These are phyloP conservation scores for Amblyornis subalaris DNA, from an alignment of 2,113 vertebrate species.

Conservation along the genomic window DNA sequence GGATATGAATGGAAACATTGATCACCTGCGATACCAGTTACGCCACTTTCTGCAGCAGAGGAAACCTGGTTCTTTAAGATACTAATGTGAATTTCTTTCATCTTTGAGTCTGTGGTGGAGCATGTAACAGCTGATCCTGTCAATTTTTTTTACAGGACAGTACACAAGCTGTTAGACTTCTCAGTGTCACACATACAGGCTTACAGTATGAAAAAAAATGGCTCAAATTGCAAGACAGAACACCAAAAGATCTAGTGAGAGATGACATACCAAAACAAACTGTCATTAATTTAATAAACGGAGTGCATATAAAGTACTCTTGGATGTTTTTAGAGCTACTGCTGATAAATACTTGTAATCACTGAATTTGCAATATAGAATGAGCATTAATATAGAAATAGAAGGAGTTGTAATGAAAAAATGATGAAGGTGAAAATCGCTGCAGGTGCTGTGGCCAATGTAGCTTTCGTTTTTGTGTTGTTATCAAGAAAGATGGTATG, in stretches of 20 bases:
- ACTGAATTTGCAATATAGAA: neutral
- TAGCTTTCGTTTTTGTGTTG: constrained; percentile 10
- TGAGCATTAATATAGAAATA: neutral
- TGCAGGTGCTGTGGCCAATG: constrained; percentile 8
- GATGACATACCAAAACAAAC: neutral
- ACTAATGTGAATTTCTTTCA: neutral
- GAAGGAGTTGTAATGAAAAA: neutral
- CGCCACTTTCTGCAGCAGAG: neutral
- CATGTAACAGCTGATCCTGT: neutral
- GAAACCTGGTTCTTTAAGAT: neutral
- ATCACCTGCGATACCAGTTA: neutral
- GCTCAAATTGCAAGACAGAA: neutral
- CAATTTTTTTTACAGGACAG: neutral
- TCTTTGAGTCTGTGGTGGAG: neutral
- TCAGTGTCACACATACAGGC: neutral
- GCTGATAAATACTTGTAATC: constrained; percentile 37
- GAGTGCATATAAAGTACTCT: neutral
- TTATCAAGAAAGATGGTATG: constrained; percentile 40
- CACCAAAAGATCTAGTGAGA: neutral
- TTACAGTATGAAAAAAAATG: neutral
- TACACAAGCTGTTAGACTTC: neutral
- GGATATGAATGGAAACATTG: neutral
- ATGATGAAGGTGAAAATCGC: constrained; percentile 31
- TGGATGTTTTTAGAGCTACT: neutral
- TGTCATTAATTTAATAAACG: neutral